Evolutionary conservation across 2,797 vertebrate genomes (phyloP), one percentile per base, ranked within the genome.

Genomic region (Nothura maculosa): DNA sequence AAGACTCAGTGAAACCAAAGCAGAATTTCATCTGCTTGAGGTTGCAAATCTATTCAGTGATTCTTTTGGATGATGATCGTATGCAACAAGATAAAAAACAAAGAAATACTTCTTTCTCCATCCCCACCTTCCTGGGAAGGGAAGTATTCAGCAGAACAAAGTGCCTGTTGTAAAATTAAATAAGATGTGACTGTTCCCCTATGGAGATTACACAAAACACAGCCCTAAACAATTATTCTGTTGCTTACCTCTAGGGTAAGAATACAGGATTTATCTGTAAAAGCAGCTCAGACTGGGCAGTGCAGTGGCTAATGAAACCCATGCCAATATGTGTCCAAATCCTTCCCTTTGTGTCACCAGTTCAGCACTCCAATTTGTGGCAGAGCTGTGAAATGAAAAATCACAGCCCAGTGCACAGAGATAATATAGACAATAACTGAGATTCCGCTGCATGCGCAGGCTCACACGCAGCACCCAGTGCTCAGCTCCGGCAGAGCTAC

Each of bases 371-470:
- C 91, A 95, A 92, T 96, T 96, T 97, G 96, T 89, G 95, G 93
- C 88, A 95, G 85, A 96, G 88, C 75, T 90, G 74, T 21, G 67
- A 95, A 96, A 97, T 96, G 96, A 97, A 96, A 97, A 97, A 94
- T 85, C 86, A 95, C 95, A 95, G 95, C 91, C 94, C 95, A 96
- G 78, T 95, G 96, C 94, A 96, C 96, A 96, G 89, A 96, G 87
- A 96, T 95, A 96, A 96, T 95, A 86, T 58, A 95, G 89, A 96
- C 95, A 96, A 94, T 95, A 96, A 92, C 80, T 32, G 90, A 92
- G 94, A 94, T 92, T 95, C 86, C 81, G 77, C 90, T 55, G 81
- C 3, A 1, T 91, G 89, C 87, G 94, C 91, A 91, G 86, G 87
- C 89, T 85, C 90, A 90, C 73, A 74, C 54, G 81, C 73, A 90